Conservation (phyloP, 2,888 invertebrate species). For the Galeruca laticollis region DNA sequence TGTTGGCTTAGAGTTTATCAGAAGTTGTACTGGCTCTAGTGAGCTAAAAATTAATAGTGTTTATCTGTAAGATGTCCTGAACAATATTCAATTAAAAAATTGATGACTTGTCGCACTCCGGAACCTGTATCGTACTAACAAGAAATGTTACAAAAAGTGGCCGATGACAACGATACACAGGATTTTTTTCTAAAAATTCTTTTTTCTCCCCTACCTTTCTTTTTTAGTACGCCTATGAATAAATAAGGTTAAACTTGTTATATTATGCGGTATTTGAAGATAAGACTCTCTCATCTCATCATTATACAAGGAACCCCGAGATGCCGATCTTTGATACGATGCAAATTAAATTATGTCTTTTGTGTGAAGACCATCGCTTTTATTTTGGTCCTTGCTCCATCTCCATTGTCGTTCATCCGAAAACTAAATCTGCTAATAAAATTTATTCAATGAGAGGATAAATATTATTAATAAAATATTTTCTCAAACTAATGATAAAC, state of each 20-base stretch:
- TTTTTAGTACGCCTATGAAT: conserved; percentile 1
- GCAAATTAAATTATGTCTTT: conserved; percentile 41
- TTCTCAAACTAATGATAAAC: background rate
- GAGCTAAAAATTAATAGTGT: too few species aligned
- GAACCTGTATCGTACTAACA: too few species aligned
- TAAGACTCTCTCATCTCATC: conserved; percentile 37
- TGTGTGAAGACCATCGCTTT: conserved; percentile 32
- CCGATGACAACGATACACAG: too few species aligned
- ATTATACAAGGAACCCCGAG: conserved; percentile 41
- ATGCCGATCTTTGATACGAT: conserved; percentile 38
- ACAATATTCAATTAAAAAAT: too few species aligned
- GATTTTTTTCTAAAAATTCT: too few species aligned
- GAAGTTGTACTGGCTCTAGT: too few species aligned
- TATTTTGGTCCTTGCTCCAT: conserved; percentile 33
- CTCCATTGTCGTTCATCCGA: conserved; percentile 14
- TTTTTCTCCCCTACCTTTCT: too few species aligned
- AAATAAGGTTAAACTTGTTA: conserved; percentile 27
- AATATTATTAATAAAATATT: background rate
- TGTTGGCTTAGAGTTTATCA: too few species aligned
- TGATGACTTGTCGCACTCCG: too few species aligned
- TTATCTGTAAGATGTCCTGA: too few species aligned
- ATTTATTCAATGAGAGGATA: background rate
- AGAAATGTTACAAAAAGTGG: too few species aligned
- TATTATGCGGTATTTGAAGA: conserved; percentile 37
- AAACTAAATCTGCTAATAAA: too few species aligned